phyloP scores from a whole-genome alignment of 2,888 invertebrate species.

The Ashinkailepas kermadecensis region DNA sequence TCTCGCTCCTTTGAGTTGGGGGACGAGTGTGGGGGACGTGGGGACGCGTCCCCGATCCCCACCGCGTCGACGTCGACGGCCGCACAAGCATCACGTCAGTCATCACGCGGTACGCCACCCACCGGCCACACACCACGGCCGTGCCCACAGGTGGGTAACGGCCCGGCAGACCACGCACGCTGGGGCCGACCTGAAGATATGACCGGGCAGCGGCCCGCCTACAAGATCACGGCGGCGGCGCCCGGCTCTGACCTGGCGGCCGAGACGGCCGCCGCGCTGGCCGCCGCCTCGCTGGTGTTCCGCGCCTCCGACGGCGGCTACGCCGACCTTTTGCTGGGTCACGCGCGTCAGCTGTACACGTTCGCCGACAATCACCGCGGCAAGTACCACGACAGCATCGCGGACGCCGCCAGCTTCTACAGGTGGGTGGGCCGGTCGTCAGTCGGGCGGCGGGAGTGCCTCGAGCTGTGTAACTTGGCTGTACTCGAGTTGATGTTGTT shows the following conservation, averaged over 20 bases:
- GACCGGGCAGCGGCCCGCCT: constrained; percentile 31
- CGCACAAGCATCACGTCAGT: no score
- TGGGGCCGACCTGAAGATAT: constrained; percentile 43
- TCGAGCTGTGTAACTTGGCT: no score
- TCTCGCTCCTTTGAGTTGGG: no score
- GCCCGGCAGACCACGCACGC: constrained; percentile 50
- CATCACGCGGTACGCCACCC: no score
- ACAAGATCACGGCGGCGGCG: constrained; percentile 26
- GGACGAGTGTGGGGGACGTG: no score
- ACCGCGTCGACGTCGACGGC: no score
- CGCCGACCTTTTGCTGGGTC: constrained; percentile 31
- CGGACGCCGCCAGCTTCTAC: constrained; percentile 34
- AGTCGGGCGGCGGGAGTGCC: no score
- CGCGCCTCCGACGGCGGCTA: constrained; percentile 35
- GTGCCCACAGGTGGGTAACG: constrained; percentile 47
- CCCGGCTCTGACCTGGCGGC: constrained; percentile 40
- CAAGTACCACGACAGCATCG: constrained; percentile 34
- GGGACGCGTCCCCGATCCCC: no score
- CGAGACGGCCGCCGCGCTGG: constrained; percentile 43
- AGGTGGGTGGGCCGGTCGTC: constrained; percentile 26
- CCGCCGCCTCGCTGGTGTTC: constrained; percentile 39
- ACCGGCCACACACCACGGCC: no score
- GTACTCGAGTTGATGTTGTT: no score
- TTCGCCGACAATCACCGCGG: constrained; percentile 34
- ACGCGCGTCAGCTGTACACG: constrained; percentile 34